These are phyloP conservation scores for Prolemur simus DNA, from an alignment of 2,113 vertebrate species.

Conservation along the genomic window DNA sequence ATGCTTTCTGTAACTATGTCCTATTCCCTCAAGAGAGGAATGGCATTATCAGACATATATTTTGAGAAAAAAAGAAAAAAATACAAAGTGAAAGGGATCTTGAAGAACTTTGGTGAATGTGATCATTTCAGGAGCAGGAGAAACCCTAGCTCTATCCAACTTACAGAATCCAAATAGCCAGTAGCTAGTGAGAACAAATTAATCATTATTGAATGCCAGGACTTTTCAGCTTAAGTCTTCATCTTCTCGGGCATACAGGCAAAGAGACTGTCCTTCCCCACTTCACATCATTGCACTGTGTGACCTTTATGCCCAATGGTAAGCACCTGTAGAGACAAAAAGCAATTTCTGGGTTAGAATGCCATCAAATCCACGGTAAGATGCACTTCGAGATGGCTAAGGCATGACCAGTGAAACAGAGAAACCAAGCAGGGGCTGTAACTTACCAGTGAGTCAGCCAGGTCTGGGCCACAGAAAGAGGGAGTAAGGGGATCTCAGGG, in stretches of 20 bases:
- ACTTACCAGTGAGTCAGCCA: neutral
- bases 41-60: neutral
- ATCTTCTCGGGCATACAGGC: neutral
- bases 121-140: neutral
- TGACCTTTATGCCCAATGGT: neutral
- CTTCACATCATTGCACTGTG: neutral
- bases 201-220: neutral
- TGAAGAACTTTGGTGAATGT: neutral
- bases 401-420: neutral
- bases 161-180: neutral
- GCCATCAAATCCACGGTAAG: neutral
- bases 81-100: neutral
- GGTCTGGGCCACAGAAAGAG: neutral
- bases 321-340: neutral
- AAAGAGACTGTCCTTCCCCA: neutral
- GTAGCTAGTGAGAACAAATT: neutral
- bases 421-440: neutral
- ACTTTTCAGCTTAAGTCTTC: neutral
- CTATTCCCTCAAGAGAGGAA: neutral
- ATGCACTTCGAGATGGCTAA: neutral
- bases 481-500: neutral
- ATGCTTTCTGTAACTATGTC: neutral
- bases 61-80: neutral
- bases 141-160: neutral
- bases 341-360: neutral